phyloP scores from a whole-genome alignment of 1,140 invertebrate species.

The Drosophila sp. region DNA sequence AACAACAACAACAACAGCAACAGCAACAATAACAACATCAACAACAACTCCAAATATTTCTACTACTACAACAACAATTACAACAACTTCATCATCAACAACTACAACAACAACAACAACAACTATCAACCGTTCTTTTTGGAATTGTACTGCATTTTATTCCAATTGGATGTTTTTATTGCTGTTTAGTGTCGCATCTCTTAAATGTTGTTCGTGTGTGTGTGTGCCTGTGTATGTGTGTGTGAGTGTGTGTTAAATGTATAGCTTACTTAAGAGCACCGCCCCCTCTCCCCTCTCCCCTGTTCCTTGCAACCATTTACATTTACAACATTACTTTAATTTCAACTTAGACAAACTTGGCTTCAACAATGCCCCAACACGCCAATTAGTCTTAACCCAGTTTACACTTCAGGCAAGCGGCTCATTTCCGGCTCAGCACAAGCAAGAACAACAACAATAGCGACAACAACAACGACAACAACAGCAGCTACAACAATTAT shows the following conservation, averaged over 20 bases:
- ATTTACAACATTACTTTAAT: slow-evolving; percentile 61
- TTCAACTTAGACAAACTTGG: slow-evolving; percentile 49
- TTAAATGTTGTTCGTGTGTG: slow-evolving; percentile 39
- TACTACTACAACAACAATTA: slow-evolving; percentile 39
- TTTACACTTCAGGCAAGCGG: slow-evolving; percentile 79
- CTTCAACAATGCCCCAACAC: slow-evolving; percentile 65
- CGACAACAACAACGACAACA: slow-evolving; percentile 18
- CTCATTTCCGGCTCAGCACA: slow-evolving; percentile 72
- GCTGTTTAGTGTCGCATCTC: slow-evolving; percentile 53
- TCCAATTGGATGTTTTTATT: slow-evolving; percentile 67
- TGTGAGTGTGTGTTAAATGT: slow-evolving; percentile 31
- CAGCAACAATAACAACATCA: too few species aligned
- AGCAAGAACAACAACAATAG: slow-evolving; percentile 29
- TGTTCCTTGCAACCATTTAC: too few species aligned
- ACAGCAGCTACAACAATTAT: slow-evolving; percentile 32
- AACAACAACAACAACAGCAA: slow-evolving; percentile 25
- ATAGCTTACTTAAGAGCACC: slow-evolving; percentile 35
- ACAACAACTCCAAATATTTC: slow-evolving; percentile 12
- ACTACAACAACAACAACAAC: slow-evolving; percentile 36
- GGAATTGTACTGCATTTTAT: slow-evolving; percentile 72
- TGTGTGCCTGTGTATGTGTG: slow-evolving; percentile 19
- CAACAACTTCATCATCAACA: slow-evolving; percentile 23
- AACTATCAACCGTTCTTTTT: slow-evolving; percentile 58
- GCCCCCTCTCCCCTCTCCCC: not conserved
- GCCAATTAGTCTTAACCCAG: slow-evolving; percentile 84